Percentiles rank a stretch among this genome's conserved stretches.
Evolutionary conservation across 2,888 invertebrate species (phyloP).

Genomic region (Germaria angustata): DNA sequence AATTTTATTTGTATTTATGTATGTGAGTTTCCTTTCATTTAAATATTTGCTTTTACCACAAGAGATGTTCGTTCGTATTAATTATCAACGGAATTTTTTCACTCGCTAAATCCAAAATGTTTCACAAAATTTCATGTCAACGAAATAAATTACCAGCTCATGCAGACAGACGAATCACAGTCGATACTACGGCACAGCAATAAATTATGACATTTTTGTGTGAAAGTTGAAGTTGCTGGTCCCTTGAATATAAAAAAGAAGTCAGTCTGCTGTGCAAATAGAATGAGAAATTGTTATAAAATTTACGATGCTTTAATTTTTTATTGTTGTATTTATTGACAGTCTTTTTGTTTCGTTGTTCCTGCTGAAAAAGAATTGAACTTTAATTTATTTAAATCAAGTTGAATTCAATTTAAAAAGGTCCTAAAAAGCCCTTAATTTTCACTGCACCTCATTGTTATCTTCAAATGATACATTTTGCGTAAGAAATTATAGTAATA

Average conservation of each 20-base stretch:
- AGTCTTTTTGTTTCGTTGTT: no score
- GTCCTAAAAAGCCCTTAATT: no score
- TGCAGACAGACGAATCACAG: background rate
- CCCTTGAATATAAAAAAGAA: background rate
- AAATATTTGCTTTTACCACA: slow-evolving; percentile 41
- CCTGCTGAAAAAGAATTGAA: background rate
- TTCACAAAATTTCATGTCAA: background rate
- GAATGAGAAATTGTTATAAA: background rate
- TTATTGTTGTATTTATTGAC: no score
- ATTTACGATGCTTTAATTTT: no score
- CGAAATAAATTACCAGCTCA: background rate
- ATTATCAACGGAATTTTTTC: slow-evolving; percentile 23
- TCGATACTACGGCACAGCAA: background rate
- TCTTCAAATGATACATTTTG: background rate
- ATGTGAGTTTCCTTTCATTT: slow-evolving; percentile 4
- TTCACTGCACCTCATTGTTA: background rate
- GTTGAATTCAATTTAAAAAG: background rate
- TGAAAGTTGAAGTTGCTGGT: background rate
- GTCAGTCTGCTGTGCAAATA: background rate
- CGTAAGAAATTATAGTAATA: slow-evolving; percentile 22
- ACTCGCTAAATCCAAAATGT: slow-evolving; percentile 34
- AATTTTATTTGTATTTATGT: background rate
- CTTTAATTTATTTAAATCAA: background rate
- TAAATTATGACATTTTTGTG: slow-evolving; percentile 8
- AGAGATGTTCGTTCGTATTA: slow-evolving; percentile 17